Conservation (phyloP, 2,797 vertebrate species). For the Malurus leucopterus region DNA sequence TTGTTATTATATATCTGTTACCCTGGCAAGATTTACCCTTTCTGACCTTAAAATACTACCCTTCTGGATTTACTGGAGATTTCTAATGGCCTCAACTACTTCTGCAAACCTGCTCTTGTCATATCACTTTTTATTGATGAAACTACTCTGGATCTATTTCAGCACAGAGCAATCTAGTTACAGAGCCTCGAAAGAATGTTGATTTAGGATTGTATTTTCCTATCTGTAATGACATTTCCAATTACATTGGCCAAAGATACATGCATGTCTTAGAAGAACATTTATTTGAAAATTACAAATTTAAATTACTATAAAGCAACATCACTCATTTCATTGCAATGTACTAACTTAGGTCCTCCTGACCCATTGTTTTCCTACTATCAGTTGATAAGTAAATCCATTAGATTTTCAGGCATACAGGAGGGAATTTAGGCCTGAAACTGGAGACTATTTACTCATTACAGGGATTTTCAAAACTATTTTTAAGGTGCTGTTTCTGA, state of each 20-base stretch:
- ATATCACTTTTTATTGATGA: not conserved
- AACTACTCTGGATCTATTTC: not conserved
- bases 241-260: not conserved
- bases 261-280: not conserved
- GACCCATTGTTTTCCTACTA: not conserved
- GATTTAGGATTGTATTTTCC: slow-evolving; percentile 8
- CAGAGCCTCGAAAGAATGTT: slow-evolving; percentile 26
- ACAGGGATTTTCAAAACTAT: not conserved
- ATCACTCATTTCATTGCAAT: not conserved
- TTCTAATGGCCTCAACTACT: slow-evolving; percentile 1
- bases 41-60: slow-evolving; percentile 4
- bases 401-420: not conserved
- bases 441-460: not conserved
- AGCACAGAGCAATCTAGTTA: slow-evolving; percentile 1
- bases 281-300: not conserved
- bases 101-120: slow-evolving; percentile 26
- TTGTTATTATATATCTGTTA: not conserved
- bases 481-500: not conserved
- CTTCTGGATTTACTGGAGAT: not conserved
- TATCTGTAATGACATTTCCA: slow-evolving; percentile 50
- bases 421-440: not conserved
- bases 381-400: not conserved
- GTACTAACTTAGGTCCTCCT: not conserved
- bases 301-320: not conserved
- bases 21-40: not conserved